Conservation (phyloP, 92 coral and sea anemone species). For the Parazoanthus darwini region DNA sequence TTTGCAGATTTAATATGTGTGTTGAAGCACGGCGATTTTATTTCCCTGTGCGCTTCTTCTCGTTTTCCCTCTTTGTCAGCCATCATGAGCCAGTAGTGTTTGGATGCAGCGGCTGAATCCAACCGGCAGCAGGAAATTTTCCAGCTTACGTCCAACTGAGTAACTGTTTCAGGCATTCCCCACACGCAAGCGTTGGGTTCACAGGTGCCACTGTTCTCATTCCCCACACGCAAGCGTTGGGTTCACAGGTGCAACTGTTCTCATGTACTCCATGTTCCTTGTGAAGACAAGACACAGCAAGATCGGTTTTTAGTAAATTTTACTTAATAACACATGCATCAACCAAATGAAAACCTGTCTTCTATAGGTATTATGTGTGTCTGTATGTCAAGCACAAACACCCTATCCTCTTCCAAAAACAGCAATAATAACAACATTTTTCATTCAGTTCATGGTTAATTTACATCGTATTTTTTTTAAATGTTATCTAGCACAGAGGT, state of each 20-base stretch:
- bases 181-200: not conserved
- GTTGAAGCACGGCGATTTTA: conserved; percentile 1
- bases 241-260: not conserved
- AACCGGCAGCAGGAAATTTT: not conserved
- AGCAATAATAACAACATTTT: too few species aligned
- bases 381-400: not conserved
- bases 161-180: not conserved
- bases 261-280: not conserved
- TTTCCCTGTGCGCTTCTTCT: conserved; percentile 12
- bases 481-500: not conserved
- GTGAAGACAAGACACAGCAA: too few species aligned
- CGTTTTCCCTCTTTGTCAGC: not conserved
- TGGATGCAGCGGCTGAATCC: not conserved
- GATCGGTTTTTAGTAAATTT: not conserved
- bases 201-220: not conserved
- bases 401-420: not conserved
- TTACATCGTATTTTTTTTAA: too few species aligned
- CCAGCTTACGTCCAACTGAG: not conserved
- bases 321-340: not conserved
- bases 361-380: too few species aligned
- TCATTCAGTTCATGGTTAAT: too few species aligned
- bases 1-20: conserved; percentile 36
- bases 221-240: not conserved
- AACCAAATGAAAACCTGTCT: not conserved
- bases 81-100: not conserved